These are phyloP conservation scores for Corbicula japonica DNA, from an alignment of 2,888 invertebrate species.

Conservation along the genomic window DNA sequence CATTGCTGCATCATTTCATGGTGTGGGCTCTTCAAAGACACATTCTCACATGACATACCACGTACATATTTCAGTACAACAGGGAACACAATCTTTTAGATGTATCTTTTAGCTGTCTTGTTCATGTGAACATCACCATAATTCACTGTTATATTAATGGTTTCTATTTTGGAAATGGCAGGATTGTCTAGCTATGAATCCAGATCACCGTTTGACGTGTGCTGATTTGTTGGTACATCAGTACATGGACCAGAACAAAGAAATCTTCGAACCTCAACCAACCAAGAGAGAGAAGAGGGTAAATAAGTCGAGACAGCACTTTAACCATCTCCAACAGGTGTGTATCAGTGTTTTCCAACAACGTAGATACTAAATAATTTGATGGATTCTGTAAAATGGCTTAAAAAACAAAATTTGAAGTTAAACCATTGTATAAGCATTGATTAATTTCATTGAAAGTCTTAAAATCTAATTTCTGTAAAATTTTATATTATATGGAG, in stretches of 20 bases:
- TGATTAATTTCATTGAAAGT: not conserved
- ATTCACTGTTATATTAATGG: no score
- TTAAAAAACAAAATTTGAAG: not conserved
- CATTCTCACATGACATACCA: no score
- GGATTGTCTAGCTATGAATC: conserved; percentile 98
- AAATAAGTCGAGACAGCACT: conserved; percentile 50
- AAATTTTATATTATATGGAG: conserved; percentile 12
- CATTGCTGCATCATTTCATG: no score
- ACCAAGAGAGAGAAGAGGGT: conserved; percentile 55
- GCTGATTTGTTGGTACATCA: conserved; percentile 95
- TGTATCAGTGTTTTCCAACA: conserved; percentile 65
- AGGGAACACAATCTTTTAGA: no score
- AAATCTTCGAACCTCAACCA: conserved; percentile 64
- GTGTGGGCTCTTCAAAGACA: no score
- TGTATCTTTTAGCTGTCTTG: no score
- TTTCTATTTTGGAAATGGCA: conserved; percentile 84
- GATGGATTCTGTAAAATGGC: no score
- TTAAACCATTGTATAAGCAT: not conserved
- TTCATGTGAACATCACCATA: no score
- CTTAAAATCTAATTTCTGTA: not conserved
- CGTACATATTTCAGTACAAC: no score
- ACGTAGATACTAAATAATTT: not conserved
- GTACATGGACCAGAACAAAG: conserved; percentile 91
- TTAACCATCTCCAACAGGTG: conserved; percentile 61
- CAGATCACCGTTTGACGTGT: conserved; percentile 95